Evolutionary conservation across 2,113 vertebrate species (phyloP), one percentile per base, ranked within the genome.

Genomic region (Caranx melampygus): DNA sequence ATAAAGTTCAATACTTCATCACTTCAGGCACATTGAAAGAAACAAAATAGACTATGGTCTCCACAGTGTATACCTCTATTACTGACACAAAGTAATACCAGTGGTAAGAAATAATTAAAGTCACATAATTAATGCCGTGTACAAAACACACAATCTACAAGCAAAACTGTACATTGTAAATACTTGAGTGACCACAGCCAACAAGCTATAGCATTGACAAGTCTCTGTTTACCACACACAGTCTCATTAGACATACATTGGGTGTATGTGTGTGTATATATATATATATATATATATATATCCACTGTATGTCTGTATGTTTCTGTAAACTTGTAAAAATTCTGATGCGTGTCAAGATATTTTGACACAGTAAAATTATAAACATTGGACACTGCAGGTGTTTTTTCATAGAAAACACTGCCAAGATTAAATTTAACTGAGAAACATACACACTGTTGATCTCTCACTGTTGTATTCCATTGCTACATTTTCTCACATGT

Each of bases 21-120:
- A 54, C 70, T 88, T 88, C 69, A 93, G 90, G 89, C 90, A 94
- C 87, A 49, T 72, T 72, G 44, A 82, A 82, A 42, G 8, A 42
- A 69, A 83, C 15, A 72, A 81, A 83, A 52, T 15, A 60, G 54
- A 81, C 7, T 37, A 71, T 6, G 4, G 34, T 35, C 57, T 69
- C 18, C 31, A 84, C 33, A 62, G 54, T 73, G 21, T 79, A 47
- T 1, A 84, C 65, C 20, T 55, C 52, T 60, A n/a, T 51, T 44
- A 69, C 15, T 63, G 62, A 75, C 52, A 80, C n/a, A 79, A 72
- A 82, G 76, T 13, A 69, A 40, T 61, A 79, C 8, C 21, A 69
- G 51, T 72, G 37, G 68, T 68, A 21, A n/a, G 4, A 75, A 70
- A 16, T 52, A 21, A 35, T 64, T 42, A 1, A 58, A 57, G 3